Evolutionary conservation across 1,140 invertebrate genomes (phyloP), one percentile per base, ranked within the genome.

Genomic region (Drosophila guanche): DNA sequence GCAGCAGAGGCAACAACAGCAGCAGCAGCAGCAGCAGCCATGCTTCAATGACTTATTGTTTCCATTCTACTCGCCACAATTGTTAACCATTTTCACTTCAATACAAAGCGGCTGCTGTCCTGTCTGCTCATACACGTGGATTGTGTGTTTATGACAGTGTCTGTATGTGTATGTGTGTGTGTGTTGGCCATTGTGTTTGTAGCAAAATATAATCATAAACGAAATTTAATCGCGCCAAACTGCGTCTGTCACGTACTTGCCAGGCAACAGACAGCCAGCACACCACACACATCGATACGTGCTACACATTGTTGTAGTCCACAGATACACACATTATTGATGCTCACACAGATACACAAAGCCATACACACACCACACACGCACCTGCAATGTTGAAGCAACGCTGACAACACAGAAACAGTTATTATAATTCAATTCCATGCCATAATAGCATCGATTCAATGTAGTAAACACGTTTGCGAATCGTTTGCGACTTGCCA

Each of bases 381-480:
- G n/a, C 58, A 69, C 61, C 57, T 69, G 79, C 81, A 77, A 76
- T 71, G 72, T 61, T 71, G 67, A 10, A 54, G 57, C 74, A 68
- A 62, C 60, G 81, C 60, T 89, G 86, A 90, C 75, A 90, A 79
- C 80, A 77, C 80, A 77, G 78, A 86, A 90, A 90, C 78, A 78
- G 86, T 90, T 90, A 86, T 90, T 86, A 90, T 90, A 90, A 90
- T 90, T 90, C 81, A 90, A 90, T 90, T 58, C 60, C 80, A 86
- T 81, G 83, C 75, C 57, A 48, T 50, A 83, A 83, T 86, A 90
- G 77, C 86, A 66, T 81, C 78, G 72, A 76, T 81, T 76, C 62
- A 46, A 56, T 86, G 59, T 81, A 66, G 67, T 74, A 85, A 86
- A 86, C 78, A 88, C 78, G 70, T 76, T 76, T 68, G 67, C 53